Conservation (phyloP, 2,797 vertebrate genomes). For the Hipposideros larvatus region DNA sequence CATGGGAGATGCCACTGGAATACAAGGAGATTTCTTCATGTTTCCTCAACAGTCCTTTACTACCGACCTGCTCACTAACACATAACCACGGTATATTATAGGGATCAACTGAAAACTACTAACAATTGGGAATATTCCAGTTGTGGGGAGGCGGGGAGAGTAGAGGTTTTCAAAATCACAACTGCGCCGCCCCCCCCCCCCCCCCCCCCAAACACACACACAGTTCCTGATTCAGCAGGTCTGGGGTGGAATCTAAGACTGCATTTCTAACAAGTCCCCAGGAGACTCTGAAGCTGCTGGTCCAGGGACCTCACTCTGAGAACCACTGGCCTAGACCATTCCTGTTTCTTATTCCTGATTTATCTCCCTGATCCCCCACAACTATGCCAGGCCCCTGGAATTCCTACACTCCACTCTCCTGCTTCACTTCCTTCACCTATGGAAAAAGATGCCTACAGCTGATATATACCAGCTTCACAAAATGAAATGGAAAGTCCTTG, state of each 20-base stretch:
- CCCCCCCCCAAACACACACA: no score
- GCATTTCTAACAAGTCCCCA: neutral
- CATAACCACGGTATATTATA: neutral
- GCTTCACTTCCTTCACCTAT: neutral
- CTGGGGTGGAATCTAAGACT: neutral
- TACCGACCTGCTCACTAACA: neutral
- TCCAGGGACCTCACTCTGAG: neutral
- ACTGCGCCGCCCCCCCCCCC: neutral
- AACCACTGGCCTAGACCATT: neutral
- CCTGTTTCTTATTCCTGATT: neutral
- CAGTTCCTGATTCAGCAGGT: neutral
- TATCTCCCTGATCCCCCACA: neutral
- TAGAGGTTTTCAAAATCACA: neutral
- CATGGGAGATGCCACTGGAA: conserved; percentile 56
- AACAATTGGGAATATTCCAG: neutral
- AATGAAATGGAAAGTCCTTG: neutral
- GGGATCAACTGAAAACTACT: conserved; percentile 6
- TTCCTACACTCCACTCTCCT: neutral
- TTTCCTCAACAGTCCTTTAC: conserved; percentile 24
- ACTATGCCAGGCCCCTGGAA: neutral
- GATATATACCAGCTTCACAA: neutral
- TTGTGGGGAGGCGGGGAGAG: neutral
- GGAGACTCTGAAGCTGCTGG: neutral
- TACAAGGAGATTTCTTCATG: conserved; percentile 35
- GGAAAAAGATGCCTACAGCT: neutral